Percentiles rank a stretch among this genome's conserved stretches.
Evolutionary conservation across 2,797 vertebrate genomes (phyloP).

Genomic region (Sebastes iracundus): DNA sequence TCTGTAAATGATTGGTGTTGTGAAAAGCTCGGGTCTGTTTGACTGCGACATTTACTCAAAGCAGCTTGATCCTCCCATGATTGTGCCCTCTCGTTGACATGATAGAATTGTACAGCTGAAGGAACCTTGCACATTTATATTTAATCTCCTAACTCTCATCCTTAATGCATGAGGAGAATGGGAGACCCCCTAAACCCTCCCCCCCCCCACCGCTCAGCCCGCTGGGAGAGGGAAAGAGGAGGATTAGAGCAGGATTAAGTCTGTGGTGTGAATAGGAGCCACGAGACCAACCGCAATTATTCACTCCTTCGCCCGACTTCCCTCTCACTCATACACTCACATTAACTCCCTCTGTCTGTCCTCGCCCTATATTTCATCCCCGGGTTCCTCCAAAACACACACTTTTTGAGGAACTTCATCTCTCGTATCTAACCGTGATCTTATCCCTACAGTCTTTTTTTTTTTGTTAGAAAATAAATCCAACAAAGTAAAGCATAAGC

Average conservation of each 20-base stretch:
- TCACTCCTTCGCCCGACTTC: not conserved
- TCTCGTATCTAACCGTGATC: not conserved
- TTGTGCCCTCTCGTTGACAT: constrained; percentile 54
- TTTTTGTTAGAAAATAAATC: not conserved
- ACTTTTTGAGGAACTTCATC: not conserved
- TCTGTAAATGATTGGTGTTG: not conserved
- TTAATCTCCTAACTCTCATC: constrained; percentile 77
- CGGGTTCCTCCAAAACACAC: not conserved
- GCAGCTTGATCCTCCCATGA: constrained; percentile 10
- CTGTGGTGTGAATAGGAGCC: constrained; percentile 64
- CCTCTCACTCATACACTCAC: not conserved
- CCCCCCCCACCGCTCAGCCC: not conserved
- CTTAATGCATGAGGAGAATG: constrained; percentile 78
- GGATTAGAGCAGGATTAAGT: constrained; percentile 69
- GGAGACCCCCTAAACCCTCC: constrained; percentile 48
- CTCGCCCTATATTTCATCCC: not conserved
- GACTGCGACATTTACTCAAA: not conserved
- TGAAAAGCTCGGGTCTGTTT: not conserved
- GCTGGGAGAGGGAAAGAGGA: constrained; percentile 49
- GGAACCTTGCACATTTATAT: constrained; percentile 77
- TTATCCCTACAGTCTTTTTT: not conserved
- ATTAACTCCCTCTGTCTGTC: not conserved
- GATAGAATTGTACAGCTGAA: constrained; percentile 71
- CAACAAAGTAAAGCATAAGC: not conserved
- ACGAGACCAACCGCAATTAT: constrained; percentile 60